phyloP scores from a whole-genome alignment of 2,113 vertebrate species.

The Atractosteus spatula region DNA sequence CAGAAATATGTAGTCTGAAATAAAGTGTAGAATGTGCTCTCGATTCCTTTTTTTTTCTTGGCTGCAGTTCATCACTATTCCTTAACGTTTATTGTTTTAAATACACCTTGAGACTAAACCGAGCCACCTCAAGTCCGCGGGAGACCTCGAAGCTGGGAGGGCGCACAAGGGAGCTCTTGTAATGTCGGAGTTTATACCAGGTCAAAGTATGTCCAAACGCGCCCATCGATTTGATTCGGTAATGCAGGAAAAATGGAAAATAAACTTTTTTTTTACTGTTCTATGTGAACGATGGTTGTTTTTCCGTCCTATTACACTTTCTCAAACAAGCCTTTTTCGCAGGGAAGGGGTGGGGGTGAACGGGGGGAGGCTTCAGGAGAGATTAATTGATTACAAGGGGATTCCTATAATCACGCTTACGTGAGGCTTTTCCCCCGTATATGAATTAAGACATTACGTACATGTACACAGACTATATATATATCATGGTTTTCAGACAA shows the following conservation, averaged over 20 bases:
- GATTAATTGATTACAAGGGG: too few species aligned
- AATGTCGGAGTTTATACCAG: too few species aligned
- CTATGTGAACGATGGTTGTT: slow-evolving; percentile 11
- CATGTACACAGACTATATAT: too few species aligned
- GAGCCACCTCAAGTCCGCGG: neutral
- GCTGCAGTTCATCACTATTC: neutral
- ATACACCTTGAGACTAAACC: neutral
- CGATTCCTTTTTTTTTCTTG: slow-evolving; percentile 38
- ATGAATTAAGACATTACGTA: too few species aligned
- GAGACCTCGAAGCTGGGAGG: neutral
- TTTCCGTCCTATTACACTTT: too few species aligned
- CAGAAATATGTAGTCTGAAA: slow-evolving; percentile 94
- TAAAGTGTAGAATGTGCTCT: slow-evolving; percentile 83
- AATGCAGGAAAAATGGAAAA: slow-evolving; percentile 34
- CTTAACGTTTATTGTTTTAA: neutral
- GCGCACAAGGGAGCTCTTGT: neutral
- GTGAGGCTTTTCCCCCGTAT: too few species aligned
- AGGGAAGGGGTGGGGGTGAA: too few species aligned
- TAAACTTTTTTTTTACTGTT: slow-evolving; percentile 57
- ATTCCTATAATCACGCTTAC: too few species aligned
- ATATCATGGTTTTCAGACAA: too few species aligned
- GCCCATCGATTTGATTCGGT: neutral
- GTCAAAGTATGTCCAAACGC: too few species aligned
- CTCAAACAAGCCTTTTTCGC: too few species aligned
- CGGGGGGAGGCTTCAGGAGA: too few species aligned